Evolutionary conservation across 2,797 vertebrate species (phyloP).

Genomic region (Dromococcyx pavoninus): DNA sequence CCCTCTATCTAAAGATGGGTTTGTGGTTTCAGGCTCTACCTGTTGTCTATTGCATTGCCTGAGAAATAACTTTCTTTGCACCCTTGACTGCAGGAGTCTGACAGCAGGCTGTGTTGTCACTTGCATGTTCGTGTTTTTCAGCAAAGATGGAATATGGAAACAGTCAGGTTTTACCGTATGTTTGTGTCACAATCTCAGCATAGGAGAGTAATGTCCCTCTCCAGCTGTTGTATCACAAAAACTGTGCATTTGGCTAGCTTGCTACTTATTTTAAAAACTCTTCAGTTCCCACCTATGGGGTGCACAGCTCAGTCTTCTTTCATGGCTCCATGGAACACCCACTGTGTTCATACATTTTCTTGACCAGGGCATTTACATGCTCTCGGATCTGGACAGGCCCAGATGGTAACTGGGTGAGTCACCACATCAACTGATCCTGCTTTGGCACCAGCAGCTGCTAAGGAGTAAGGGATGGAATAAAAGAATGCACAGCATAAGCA

Average conservation of each 20-base stretch:
- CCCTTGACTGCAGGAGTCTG: background rate
- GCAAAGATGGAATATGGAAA: background rate
- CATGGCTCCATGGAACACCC: background rate
- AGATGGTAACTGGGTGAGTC: background rate
- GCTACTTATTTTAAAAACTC: background rate
- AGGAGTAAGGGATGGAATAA: background rate
- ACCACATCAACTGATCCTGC: background rate
- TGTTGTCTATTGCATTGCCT: background rate
- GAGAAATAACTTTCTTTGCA: background rate
- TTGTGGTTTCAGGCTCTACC: background rate
- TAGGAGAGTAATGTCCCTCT: background rate
- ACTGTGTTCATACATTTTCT: background rate
- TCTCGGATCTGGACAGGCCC: background rate
- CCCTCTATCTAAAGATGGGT: background rate
- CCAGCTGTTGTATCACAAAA: background rate
- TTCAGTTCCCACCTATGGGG: background rate
- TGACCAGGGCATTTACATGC: background rate
- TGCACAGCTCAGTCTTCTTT: background rate
- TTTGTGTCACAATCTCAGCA: background rate
- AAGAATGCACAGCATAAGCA: background rate
- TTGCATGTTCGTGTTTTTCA: background rate
- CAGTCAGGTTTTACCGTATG: background rate
- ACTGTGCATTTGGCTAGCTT: background rate
- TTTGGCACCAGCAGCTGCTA: background rate
- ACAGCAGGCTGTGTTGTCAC: background rate